Conservation (phyloP, 2,797 vertebrate genomes). For the Myoxocephalus aenaeus region DNA sequence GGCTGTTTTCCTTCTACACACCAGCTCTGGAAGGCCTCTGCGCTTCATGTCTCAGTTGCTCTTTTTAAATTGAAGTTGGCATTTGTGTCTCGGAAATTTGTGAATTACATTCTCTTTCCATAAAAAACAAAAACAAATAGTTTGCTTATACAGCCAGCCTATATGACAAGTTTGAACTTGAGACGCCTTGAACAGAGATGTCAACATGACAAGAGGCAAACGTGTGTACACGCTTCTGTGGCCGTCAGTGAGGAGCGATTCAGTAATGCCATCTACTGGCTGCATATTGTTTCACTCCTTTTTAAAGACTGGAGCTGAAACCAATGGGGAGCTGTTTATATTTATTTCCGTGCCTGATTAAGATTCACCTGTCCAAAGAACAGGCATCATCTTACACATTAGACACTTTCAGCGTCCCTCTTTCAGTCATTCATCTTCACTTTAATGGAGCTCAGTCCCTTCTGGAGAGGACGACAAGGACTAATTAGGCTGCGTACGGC, state of each 20-base stretch:
- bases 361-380: slow-evolving; percentile 60
- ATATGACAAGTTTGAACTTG: neutral
- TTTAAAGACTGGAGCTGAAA: neutral
- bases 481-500: slow-evolving; percentile 82
- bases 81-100: neutral
- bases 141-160: neutral
- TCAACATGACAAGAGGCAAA: slow-evolving; percentile 28
- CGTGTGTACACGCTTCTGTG: neutral
- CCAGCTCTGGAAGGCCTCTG: neutral
- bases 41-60: neutral
- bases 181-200: slow-evolving; percentile 22
- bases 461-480: slow-evolving; percentile 76
- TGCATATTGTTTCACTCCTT: slow-evolving; percentile 27
- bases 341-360: slow-evolving; percentile 20
- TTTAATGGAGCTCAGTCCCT: slow-evolving; percentile 65
- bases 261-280: slow-evolving; percentile 84
- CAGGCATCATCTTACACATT: slow-evolving; percentile 50
- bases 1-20: neutral
- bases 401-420: slow-evolving; percentile 60
- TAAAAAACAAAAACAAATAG: neutral
- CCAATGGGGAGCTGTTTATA: slow-evolving; percentile 13
- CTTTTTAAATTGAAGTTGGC: neutral
- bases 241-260: slow-evolving; percentile 57
- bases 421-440: slow-evolving; percentile 74
- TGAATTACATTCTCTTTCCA: neutral